Evolutionary conservation across 2,888 invertebrate species (phyloP), one percentile per base, ranked within the genome.

Genomic region (Meiosimyza platycephala): DNA sequence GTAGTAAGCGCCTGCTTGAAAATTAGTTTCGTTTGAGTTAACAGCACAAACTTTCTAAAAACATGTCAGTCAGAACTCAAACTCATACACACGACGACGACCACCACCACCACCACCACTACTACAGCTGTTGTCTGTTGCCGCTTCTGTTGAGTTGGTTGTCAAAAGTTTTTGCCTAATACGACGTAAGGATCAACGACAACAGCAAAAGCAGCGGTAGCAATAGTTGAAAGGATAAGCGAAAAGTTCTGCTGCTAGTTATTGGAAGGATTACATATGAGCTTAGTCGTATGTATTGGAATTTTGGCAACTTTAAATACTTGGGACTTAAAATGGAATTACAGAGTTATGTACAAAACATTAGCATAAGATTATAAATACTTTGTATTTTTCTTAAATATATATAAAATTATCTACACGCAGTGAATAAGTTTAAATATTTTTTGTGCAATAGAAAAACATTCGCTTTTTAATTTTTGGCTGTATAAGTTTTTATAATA

Each of bases 11-110:
- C 51, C n/a, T 13, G 51, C 6, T 51, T 47, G 79, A 79, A 82
- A 82, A 82, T 82, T 82, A 82, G 82, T 83, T 83, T 82, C 82
- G 82, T 82, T 82, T 82, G 82, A 83, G 82, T 82, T 82, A 80
- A 82, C 81, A 71, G 62, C 54, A 40, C 54, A 40, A 68, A 68
- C 59, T 68, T 68, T 47, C 57, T 50, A 15, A 68, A 68, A 68
- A 59, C 68, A 59, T 57, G 68, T 68, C 68, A 68, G 68, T 59
- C 63, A 71, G 28, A 28, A 59, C 76, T 72, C 73, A 79, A 82
- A 81, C 80, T 82, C 82, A 81, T 80, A 81, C 82, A 82, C 81
- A 82, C 82, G 81, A 80, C 82, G 81, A 82, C 80, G 82, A 55
- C 11, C 28, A 16, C 6, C 6, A 64, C n/a, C 55, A 40, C 40